These are phyloP conservation scores for Sclerurus mexicanus DNA, from an alignment of 2,113 vertebrate species.

Conservation along the genomic window DNA sequence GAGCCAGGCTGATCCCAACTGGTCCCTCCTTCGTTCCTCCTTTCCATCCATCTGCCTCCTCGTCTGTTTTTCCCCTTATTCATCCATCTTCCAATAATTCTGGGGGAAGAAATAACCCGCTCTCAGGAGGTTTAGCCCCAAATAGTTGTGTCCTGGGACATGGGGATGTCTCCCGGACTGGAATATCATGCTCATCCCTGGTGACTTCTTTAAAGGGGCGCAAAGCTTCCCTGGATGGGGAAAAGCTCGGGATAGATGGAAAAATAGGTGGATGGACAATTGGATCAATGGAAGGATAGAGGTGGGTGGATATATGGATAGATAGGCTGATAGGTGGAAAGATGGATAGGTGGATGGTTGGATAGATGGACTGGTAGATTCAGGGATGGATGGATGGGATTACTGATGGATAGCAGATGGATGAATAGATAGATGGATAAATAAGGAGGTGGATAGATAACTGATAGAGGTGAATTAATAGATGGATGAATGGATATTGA, in stretches of 20 bases:
- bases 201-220: neutral
- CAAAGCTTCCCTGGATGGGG: neutral
- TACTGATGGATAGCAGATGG: neutral
- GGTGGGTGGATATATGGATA: neutral
- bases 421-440: neutral
- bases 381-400: neutral
- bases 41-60: neutral
- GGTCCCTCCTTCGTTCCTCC: neutral
- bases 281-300: neutral
- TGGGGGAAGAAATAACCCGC: neutral
- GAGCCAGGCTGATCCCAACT: neutral
- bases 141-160: neutral
- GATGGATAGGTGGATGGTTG: neutral
- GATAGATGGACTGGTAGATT: neutral
- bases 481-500: neutral
- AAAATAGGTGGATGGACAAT: neutral
- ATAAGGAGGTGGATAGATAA: neutral
- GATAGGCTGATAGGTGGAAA: neutral
- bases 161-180: neutral
- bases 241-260: neutral
- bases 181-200: neutral
- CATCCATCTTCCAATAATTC: neutral
- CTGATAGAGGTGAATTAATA: neutral
- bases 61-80: neutral
- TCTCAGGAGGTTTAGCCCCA: rapidly evolving